These are phyloP conservation scores for Trichonephila inaurata DNA, from an alignment of 1,140 invertebrate species.

Conservation along the genomic window DNA sequence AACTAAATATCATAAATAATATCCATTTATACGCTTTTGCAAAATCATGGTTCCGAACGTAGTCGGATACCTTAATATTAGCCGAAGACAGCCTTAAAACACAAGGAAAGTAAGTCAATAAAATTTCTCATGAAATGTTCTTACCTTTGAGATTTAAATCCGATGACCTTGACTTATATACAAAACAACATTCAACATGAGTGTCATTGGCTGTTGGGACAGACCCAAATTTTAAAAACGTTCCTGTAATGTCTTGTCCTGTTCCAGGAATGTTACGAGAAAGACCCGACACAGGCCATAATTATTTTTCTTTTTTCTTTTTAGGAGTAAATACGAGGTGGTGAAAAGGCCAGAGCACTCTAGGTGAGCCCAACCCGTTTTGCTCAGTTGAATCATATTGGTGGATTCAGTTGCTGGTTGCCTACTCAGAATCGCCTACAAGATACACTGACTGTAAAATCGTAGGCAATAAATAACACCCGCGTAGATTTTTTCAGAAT, in stretches of 20 bases:
- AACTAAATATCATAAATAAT: too few relatives aligned
- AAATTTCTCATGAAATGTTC: not conserved
- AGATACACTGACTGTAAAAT: conserved; percentile 54
- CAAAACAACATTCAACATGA: not conserved
- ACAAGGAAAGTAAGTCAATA: not conserved
- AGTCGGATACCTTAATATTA: too few relatives aligned
- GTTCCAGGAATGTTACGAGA: not conserved
- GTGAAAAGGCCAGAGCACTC: conserved; percentile 57
- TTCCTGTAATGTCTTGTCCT: not conserved
- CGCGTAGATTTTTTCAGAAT: conserved; percentile 54
- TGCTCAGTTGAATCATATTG: conserved; percentile 35
- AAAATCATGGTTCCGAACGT: too few relatives aligned
- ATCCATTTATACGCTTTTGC: too few relatives aligned
- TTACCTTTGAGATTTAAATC: conserved; percentile 4
- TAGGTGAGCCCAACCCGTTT: conserved; percentile 34
- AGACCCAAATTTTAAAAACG: not conserved
- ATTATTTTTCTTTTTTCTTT: conserved; percentile 44
- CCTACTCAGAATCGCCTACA: conserved; percentile 62
- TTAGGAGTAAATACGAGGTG: conserved; percentile 47
- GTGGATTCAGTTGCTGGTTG: conserved; percentile 25
- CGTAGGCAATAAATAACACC: conserved; percentile 67
- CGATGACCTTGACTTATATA: conserved; percentile 28
- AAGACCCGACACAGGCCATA: not conserved
- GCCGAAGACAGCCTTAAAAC: too few relatives aligned
- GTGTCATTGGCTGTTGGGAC: not conserved